phyloP scores from a whole-genome alignment of 2,113 vertebrate genomes.

The Anguilla rostrata region DNA sequence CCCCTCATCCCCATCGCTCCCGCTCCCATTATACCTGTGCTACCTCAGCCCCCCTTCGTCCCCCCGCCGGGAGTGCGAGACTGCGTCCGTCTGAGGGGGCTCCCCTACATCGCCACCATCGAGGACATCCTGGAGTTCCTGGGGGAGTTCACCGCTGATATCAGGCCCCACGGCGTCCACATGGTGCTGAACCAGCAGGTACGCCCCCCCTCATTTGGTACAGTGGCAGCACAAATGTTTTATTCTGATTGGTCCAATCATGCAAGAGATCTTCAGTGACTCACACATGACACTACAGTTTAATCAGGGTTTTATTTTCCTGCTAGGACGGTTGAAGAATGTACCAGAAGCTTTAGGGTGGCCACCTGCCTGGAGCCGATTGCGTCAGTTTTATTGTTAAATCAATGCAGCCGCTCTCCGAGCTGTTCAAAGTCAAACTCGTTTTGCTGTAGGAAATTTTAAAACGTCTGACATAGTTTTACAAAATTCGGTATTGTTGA shows the following conservation, averaged over 20 bases:
- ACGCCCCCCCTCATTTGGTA: background rate
- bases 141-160: slow-evolving; percentile 88
- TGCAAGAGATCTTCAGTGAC: background rate
- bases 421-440: background rate
- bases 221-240: background rate
- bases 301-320: background rate
- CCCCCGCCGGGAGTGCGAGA: slow-evolving; percentile 77
- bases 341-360: background rate
- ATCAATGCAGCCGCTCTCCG: background rate
- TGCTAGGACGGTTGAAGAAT: background rate
- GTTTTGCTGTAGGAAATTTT: background rate
- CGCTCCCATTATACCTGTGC: slow-evolving; percentile 77
- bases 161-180: slow-evolving; percentile 91
- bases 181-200: slow-evolving; percentile 83
- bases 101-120: slow-evolving; percentile 90
- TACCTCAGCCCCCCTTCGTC: slow-evolving; percentile 80
- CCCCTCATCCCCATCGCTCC: slow-evolving; percentile 82
- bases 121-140: slow-evolving; percentile 93
- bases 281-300: no score
- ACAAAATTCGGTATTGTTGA: background rate
- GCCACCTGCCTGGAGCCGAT: background rate
- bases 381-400: background rate
- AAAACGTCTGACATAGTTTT: background rate
- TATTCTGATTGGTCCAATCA: background rate
- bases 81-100: slow-evolving; percentile 86